Evolutionary conservation across 2,113 vertebrate genomes (phyloP), one percentile per base, ranked within the genome.

Genomic region (Hassar affinis): DNA sequence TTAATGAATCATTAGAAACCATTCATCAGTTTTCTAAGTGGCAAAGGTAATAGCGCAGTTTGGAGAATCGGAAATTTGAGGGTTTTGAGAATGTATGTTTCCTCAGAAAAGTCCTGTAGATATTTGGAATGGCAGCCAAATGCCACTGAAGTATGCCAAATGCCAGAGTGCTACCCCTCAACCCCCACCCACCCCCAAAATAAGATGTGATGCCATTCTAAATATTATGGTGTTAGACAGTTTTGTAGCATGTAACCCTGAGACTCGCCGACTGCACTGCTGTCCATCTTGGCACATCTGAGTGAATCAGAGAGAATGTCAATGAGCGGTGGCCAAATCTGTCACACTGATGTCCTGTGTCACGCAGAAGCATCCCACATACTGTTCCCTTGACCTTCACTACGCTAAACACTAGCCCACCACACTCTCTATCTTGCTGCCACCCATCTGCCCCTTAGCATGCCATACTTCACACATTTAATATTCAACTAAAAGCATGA

Each of bases 211-310:
- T 86, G 87, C 80, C 20, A 83, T 90, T 83, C 86, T 89, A 89
- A 78, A 90, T 88, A 89, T 66, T 49, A 85, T 84, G 82, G 38
- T 54, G 88, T 90, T 90, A 88, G 90, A 84, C 85, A 54, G 86
- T 85, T 81, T 86, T 82, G 61, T 71, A 83, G 88, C 17, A 78
- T 76, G 88, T 78, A 74, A 85, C 89, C 91, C 90, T 89, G 86
- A 89, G 88, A 90, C 57, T n/a, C 59, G 77, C 85, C 86, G 86
- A 62, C 89, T 79, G 83, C 79, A 87, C 85, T 90, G 90, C 91
- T 82, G 91, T 91, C 89, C 88, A 87, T 92, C 90, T 77, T 93
- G 93, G 91, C 91, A 93, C 91, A 91, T 93, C 91, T 90, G 47
- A 51, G 79, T 74, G 61, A 64, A 93, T 93, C 90, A 93, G 81